Percentiles rank a stretch among this genome's conserved stretches.
phyloP scores from a whole-genome alignment of 2,888 invertebrate genomes.

The Athetis lepigone region DNA sequence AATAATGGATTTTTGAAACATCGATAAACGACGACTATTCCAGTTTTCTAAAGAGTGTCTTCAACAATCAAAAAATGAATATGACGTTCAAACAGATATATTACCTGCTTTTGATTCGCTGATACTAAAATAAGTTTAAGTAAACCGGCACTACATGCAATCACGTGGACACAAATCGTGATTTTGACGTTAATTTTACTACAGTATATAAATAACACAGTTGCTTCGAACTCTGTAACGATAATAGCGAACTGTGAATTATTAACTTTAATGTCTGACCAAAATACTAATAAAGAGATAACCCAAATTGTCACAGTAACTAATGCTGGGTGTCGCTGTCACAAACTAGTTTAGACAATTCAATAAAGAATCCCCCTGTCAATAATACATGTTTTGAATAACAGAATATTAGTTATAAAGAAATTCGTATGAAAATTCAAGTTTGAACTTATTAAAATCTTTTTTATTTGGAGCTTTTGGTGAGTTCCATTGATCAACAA shows the following conservation, averaged over 20 bases:
- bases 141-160: slow-evolving; percentile 22
- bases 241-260: slow-evolving; percentile 13
- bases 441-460: neutral
- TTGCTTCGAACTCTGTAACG: slow-evolving; percentile 6
- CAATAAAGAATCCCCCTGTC: too few relatives aligned
- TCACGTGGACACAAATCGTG: slow-evolving; percentile 36
- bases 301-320: neutral
- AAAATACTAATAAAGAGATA: neutral
- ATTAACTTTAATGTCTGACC: neutral
- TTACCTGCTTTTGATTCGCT: slow-evolving; percentile 15
- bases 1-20: neutral
- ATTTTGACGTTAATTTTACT: slow-evolving; percentile 34
- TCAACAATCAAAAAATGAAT: neutral
- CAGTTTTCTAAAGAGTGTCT: neutral
- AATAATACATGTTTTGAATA: neutral
- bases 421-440: neutral
- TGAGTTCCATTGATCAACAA: neutral
- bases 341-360: neutral
- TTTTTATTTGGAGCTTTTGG: neutral
- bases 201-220: slow-evolving; percentile 1
- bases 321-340: too few relatives aligned
- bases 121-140: slow-evolving; percentile 26
- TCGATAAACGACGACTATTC: too few relatives aligned
- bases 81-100: slow-evolving; percentile 2
- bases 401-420: too few relatives aligned